Percentiles rank a stretch among this genome's conserved stretches.
Evolutionary conservation across 2,888 invertebrate species (phyloP).

Genomic region (Rhingia campestris): DNA sequence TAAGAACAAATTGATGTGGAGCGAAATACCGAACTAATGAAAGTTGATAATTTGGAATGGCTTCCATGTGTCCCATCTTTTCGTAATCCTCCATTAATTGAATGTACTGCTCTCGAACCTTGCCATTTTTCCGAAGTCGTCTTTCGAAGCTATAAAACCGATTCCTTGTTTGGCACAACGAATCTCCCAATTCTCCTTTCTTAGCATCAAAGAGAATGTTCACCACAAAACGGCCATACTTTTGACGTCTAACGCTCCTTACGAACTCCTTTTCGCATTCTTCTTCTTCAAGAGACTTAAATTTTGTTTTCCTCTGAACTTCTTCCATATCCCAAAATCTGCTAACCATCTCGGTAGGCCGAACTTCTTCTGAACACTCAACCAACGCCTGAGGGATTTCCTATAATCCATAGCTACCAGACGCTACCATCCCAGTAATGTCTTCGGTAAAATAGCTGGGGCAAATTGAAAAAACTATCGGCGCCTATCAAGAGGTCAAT

Average conservation of each 20-base stretch:
- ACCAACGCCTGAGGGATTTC: constrained; percentile 9
- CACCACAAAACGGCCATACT: constrained; percentile 21
- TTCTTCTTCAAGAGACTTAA: constrained; percentile 7
- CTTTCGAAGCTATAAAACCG: constrained; percentile 15
- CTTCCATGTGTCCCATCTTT: constrained; percentile 16
- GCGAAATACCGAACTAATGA: no score
- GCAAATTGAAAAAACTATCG: no score
- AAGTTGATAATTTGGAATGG: no score
- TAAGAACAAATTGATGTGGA: no score
- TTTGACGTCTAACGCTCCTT: background rate
- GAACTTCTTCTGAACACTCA: constrained; percentile 13
- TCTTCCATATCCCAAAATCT: constrained; percentile 37
- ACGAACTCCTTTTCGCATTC: no score
- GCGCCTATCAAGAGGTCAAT: no score
- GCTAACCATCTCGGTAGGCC: constrained; percentile 1
- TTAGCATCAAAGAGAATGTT: background rate
- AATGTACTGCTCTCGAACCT: constrained; percentile 4
- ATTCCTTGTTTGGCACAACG: background rate
- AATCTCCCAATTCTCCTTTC: background rate
- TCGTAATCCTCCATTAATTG: constrained; percentile 38
- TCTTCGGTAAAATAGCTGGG: no score
- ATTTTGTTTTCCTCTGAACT: background rate
- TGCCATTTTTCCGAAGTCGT: background rate
- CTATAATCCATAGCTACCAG: background rate
- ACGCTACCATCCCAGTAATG: no score